Evolutionary conservation across 2,888 invertebrate species (phyloP), one percentile per base, ranked within the genome.

Genomic region (Scelioninae gen. 1): DNA sequence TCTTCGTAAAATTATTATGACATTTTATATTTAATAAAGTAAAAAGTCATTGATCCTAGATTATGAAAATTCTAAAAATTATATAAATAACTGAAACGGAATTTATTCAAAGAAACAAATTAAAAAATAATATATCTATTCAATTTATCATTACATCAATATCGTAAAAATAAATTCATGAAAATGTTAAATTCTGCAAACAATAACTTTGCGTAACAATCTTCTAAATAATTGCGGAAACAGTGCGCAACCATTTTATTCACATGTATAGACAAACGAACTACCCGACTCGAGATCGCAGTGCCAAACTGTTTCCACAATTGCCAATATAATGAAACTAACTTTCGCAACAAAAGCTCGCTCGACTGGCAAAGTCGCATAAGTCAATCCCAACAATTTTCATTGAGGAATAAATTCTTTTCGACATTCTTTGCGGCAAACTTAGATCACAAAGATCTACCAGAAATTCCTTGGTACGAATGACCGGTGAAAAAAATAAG

Each of bases 391-490:
- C 31, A n/a, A 10, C 23, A 11, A 34, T 11, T 63, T 49, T 63
- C n/a, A 40, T 47, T 51, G 51, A 58, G 23, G 49, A 71, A 72
- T 62, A 53, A 53, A 43, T 72, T 13, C 15, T 45, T 55, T 55
- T 34, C 34, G 10, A 13, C 13, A 43, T 49, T 9, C 34, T 34
- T 65, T 38, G 49, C 13, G 5, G 0, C 3, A 8, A 16, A 5
- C 38, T 16, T 47, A 53, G 9, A 47, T 47, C 65, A 60, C 49
- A 47, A 55, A 13, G 23, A n/a, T n/a, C n/a, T n/a, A n/a, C 29
- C 29, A 9, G 58, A 56, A 68, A 60, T 53, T 62, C 49, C 69
- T 77, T 31, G 62, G 49, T 40, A 43, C 77, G 38, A 77, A 49
- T 32, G 60, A 32, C 43, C 23, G 23, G 1, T 16, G 16, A 23